Base-by-base conservation (phyloP, 1,140 invertebrate species). In the Diorhabda sublineata region DNA sequence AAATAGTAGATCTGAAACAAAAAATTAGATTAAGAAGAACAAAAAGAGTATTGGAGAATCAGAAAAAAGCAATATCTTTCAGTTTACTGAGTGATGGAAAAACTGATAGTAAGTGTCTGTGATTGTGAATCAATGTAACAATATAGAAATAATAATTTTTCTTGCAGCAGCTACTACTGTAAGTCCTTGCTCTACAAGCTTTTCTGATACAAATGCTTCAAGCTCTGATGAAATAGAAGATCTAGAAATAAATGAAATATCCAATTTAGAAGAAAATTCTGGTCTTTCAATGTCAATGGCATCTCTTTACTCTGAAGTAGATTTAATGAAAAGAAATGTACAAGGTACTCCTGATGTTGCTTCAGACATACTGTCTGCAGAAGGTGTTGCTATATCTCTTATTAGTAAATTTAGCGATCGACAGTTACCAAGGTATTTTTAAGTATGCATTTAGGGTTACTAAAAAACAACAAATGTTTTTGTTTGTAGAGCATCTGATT, bases 401-500 rank as follows among this genome's bases (percentile, higher is more conserved):
- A 87, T 95, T 56, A 89, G 88, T 67, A 88, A 87, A 74, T 94
- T 94, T 79, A 90, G 86, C 69, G 89, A 92, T 69, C 89, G 91
- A 71, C 89, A 92, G 69, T 79, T 94, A 59, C 92, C 92, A 0
- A 74, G 73, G 76, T 78, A 42, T 2, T 60, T 60, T 60, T 9
- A 52, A 52, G 0, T 52, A n/a, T 52, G n/a, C 9, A 52, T 52
- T 26, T 26, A 26, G 26, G 26, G 26, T 26, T 26, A 26, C 26
- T 26, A 26, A 26, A 1, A 1, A 26, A 26, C 26, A 26, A 26
- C 26, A 26, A 26, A 26, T 26, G 26, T 4, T 59, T 42, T 9
- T 71, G 44, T 67, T 72, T 75, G 57, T 66, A 86, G 89, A 71
- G 90, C 91, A 9, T 91, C 90, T 3, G 92, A 94, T 64, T 80